A percentile compares a stretch with the other conserved stretches of the same genome.
Conservation (phyloP, 2,797 vertebrate genomes). For the Brachyalestes nurse region DNA sequence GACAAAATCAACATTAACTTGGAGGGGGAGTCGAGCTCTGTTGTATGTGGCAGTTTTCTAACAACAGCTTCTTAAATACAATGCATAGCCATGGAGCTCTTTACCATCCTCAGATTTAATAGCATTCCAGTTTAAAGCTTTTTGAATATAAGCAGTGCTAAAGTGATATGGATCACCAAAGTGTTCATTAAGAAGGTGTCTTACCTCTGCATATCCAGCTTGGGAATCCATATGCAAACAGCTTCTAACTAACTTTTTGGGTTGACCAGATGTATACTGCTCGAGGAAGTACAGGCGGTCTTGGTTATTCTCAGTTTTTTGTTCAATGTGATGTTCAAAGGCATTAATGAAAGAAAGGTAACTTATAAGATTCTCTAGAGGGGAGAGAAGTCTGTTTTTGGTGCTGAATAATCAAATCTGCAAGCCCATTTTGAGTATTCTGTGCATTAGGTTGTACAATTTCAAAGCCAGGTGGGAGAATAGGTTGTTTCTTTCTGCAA, state of each 20-base stretch:
- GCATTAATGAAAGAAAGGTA: not conserved
- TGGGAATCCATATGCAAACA: not conserved
- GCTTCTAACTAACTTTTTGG: too few species aligned
- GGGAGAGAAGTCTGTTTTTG: not conserved
- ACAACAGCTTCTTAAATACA: too few species aligned
- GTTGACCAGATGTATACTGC: slow-evolving; percentile 7
- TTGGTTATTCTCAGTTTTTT: not conserved
- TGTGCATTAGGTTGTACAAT: not conserved
- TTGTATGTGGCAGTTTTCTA: not conserved
- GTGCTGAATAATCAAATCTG: not conserved
- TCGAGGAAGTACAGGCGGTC: not conserved
- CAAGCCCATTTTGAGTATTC: slow-evolving; percentile 2
- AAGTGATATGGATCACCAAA: not conserved
- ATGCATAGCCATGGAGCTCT: too few species aligned
- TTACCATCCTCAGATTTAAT: slow-evolving; percentile 5
- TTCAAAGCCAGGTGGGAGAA: not conserved
- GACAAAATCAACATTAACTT: not conserved
- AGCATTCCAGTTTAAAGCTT: not conserved
- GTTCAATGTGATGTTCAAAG: not conserved
- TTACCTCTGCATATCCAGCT: not conserved
- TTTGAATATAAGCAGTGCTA: not conserved
- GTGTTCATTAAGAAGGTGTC: not conserved
- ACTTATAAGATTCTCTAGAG: not conserved
- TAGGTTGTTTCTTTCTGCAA: not conserved
- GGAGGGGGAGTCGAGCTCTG: not conserved